Conservation (phyloP, 2,113 vertebrate species). For the Xenopus laevis region DNA sequence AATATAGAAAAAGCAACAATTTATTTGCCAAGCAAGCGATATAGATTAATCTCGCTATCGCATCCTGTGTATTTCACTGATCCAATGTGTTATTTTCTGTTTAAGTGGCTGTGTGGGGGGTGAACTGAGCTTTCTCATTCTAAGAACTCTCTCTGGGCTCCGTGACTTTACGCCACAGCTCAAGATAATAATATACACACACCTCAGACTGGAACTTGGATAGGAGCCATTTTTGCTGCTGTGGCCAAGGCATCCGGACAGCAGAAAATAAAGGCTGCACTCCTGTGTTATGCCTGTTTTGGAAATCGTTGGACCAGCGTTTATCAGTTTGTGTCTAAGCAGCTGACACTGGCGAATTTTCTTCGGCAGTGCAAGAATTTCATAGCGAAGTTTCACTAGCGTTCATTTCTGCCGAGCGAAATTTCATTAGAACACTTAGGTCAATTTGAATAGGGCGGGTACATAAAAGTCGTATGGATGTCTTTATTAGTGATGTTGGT, state of each 20-base stretch:
- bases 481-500: too few relatives aligned
- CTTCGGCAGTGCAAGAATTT: too few relatives aligned
- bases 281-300: background rate
- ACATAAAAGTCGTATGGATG: too few relatives aligned
- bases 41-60: background rate
- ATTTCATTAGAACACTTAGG: too few relatives aligned
- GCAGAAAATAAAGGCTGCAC: background rate
- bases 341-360: too few relatives aligned
- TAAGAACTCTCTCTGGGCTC: background rate
- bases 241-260: too few relatives aligned
- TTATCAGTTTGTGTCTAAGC: too few relatives aligned
- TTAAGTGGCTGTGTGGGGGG: background rate
- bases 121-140: too few relatives aligned
- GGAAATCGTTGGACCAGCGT: too few relatives aligned
- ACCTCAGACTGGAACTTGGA: background rate
- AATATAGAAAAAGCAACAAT: background rate
- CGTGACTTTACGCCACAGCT: background rate
- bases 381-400: too few relatives aligned
- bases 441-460: too few relatives aligned
- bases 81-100: background rate
- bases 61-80: background rate
- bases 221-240: background rate
- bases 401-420: too few relatives aligned
- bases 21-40: background rate
- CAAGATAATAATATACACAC: background rate